Evolutionary conservation across 2,113 vertebrate species (phyloP).

Genomic region (Scolopax mira): DNA sequence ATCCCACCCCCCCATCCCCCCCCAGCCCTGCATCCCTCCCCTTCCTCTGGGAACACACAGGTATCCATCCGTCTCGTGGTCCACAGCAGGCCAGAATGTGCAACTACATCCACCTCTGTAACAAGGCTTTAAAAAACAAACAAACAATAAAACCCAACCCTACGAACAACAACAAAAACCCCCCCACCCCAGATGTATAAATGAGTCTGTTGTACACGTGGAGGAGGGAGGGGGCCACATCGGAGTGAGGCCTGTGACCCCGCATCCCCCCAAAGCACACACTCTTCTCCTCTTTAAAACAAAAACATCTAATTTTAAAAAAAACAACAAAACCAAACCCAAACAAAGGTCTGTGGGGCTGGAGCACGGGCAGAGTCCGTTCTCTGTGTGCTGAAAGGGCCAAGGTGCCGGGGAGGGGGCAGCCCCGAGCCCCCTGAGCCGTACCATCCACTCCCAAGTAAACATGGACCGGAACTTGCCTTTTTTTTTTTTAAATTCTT

Average conservation of each 20-base stretch:
- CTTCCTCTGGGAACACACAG: background rate
- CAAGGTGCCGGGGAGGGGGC: background rate
- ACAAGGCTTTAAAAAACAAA: background rate
- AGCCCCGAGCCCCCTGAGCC: background rate
- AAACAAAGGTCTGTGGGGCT: background rate
- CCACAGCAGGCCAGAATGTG: conserved; percentile 26
- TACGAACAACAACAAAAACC: background rate
- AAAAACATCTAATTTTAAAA: background rate
- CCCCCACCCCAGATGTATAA: background rate
- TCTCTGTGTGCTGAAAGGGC: background rate
- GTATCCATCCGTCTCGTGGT: background rate
- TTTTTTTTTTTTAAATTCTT: too few relatives aligned
- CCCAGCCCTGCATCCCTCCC: background rate
- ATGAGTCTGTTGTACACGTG: background rate
- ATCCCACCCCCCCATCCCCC: background rate
- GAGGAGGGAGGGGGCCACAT: background rate
- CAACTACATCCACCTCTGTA: conserved; percentile 6
- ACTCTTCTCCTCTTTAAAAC: background rate
- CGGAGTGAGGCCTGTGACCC: background rate
- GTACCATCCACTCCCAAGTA: conserved; percentile 24
- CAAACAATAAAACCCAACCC: background rate
- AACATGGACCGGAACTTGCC: conserved; percentile 56
- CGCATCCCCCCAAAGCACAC: background rate
- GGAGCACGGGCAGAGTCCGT: background rate
- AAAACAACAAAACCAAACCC: too few relatives aligned